Conservation (phyloP, 2,113 vertebrate species). For the Pholis gunnellus region DNA sequence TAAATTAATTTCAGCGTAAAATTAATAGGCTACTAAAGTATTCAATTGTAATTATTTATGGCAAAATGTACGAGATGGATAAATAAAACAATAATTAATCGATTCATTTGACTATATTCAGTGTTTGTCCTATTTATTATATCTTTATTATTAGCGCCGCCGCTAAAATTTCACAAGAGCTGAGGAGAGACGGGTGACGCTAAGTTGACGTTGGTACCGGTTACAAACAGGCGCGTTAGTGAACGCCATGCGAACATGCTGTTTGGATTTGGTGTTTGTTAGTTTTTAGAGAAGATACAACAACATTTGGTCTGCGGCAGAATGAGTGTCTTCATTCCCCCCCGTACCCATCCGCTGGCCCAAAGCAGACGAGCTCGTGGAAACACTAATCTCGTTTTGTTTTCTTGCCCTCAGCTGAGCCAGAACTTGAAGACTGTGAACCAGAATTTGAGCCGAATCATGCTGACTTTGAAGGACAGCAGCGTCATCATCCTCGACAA, state of each 20-base stretch:
- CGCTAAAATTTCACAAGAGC: neutral
- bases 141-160: neutral
- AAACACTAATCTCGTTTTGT: neutral
- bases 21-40: neutral
- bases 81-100: neutral
- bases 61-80: neutral
- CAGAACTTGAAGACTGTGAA: constrained; percentile 94
- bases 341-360: neutral
- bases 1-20: neutral
- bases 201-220: neutral
- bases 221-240: no score
- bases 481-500: constrained; percentile 91
- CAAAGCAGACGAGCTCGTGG: neutral
- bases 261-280: neutral
- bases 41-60: neutral
- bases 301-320: neutral
- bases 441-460: constrained; percentile 85
- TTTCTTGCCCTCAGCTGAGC: constrained; percentile 86
- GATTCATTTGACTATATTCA: neutral
- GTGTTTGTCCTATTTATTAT: neutral
- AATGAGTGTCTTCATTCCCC: neutral
- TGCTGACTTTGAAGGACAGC: constrained; percentile 91
- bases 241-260: neutral
- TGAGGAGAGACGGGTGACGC: neutral
- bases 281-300: no score